Percentiles rank a stretch among this genome's conserved stretches.
Conservation (phyloP, 53 echinoderm and acorn worm genomes). For the Holothuria leucospilota region DNA sequence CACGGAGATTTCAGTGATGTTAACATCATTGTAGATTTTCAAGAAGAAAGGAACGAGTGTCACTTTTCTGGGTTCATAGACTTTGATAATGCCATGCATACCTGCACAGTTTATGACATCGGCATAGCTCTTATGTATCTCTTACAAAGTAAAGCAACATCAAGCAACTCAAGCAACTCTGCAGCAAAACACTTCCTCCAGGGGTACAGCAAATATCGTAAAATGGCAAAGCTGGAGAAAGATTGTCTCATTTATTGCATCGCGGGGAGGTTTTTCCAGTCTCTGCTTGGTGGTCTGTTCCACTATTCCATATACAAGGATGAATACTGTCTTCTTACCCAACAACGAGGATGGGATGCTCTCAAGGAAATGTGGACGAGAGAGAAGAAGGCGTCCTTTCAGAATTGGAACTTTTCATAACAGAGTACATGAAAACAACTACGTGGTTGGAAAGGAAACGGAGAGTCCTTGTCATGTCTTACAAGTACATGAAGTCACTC, state of each 20-base stretch:
- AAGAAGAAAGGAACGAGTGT: neutral
- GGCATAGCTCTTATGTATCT: slow-evolving; percentile 71
- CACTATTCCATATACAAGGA: slow-evolving; percentile 54
- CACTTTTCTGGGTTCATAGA: slow-evolving; percentile 77
- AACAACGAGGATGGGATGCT: slow-evolving; percentile 68
- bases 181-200: slow-evolving; percentile 69
- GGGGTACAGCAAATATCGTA: slow-evolving; percentile 61
- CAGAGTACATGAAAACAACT: too few relatives aligned
- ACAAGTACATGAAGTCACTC: too few relatives aligned
- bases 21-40: slow-evolving; percentile 66
- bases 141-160: slow-evolving; percentile 57
- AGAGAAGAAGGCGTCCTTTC: slow-evolving; percentile 33
- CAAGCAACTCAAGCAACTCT: slow-evolving; percentile 10
- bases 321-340: slow-evolving; percentile 60
- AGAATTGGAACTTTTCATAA: slow-evolving; percentile 27
- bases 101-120: slow-evolving; percentile 71
- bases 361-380: slow-evolving; percentile 65
- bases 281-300: slow-evolving; percentile 60
- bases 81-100: slow-evolving; percentile 70
- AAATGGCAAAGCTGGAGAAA: slow-evolving; percentile 58
- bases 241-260: slow-evolving; percentile 61
- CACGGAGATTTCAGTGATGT: slow-evolving; percentile 84
- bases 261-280: slow-evolving; percentile 66
- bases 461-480: too few relatives aligned
- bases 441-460: too few relatives aligned